phyloP scores from a whole-genome alignment of 1,140 invertebrate genomes.

The Venustaconcha ellipsiformis region DNA sequence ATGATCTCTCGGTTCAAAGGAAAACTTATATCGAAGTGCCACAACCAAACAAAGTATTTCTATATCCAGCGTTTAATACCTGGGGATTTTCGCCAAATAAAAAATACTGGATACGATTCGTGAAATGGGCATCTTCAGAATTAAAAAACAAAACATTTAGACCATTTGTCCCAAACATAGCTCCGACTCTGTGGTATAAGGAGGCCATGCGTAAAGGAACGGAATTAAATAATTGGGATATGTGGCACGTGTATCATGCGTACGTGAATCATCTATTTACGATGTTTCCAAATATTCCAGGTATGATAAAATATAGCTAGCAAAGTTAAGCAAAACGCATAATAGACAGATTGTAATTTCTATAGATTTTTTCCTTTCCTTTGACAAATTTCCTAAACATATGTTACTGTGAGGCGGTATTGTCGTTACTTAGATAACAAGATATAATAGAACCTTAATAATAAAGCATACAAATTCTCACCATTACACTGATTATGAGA shows the following conservation, averaged over 20 bases:
- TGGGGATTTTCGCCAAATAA: slow-evolving; percentile 47
- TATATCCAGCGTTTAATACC: slow-evolving; percentile 36
- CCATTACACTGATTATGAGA: not conserved
- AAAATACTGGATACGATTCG: slow-evolving; percentile 36
- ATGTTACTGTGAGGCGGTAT: not conserved
- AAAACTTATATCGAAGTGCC: not conserved
- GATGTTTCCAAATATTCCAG: slow-evolving; percentile 26
- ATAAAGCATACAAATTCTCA: not conserved
- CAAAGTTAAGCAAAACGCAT: not conserved
- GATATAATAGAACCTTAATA: not conserved
- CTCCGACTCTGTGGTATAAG: slow-evolving; percentile 27
- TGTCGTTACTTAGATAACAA: not conserved
- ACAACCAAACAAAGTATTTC: slow-evolving; percentile 4
- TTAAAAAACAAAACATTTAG: slow-evolving; percentile 5
- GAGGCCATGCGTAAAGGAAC: slow-evolving; percentile 11
- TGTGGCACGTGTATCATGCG: slow-evolving; percentile 14
- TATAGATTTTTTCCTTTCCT: too few relatives aligned
- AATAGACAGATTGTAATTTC: too few relatives aligned
- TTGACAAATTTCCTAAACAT: not conserved
- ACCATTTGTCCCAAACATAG: slow-evolving; percentile 30
- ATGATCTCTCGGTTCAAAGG: not conserved
- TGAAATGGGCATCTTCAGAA: slow-evolving; percentile 31
- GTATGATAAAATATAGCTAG: not conserved
- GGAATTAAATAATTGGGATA: slow-evolving; percentile 46
- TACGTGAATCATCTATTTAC: slow-evolving; percentile 35